phyloP scores from a whole-genome alignment of 1,140 invertebrate genomes.

The Nylanderia fulva region DNA sequence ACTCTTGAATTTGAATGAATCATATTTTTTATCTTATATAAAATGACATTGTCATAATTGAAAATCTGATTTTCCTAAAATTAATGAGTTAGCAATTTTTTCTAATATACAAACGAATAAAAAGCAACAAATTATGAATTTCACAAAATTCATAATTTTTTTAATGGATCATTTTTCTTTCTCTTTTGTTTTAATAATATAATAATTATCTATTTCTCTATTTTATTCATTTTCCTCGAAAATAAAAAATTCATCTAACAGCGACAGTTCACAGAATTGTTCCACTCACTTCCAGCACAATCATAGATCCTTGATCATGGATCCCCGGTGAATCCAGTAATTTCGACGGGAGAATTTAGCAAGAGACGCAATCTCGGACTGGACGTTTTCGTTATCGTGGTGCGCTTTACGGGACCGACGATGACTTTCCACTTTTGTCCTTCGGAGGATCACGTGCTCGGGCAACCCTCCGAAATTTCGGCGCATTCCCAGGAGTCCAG shows the following conservation, averaged over 20 bases:
- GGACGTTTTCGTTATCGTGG: background rate
- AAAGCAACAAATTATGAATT: background rate
- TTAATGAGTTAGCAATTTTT: background rate
- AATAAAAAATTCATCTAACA: conserved; percentile 13
- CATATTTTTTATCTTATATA: background rate
- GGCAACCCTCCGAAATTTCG: background rate
- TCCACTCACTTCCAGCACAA: background rate
- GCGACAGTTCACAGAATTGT: background rate
- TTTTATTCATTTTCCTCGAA: background rate
- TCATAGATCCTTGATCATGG: background rate
- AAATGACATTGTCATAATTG: background rate
- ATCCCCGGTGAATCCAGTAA: background rate
- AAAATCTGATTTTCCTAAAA: background rate
- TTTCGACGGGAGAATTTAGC: background rate
- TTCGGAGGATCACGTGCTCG: background rate
- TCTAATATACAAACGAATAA: background rate
- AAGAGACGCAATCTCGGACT: background rate
- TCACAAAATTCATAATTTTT: background rate
- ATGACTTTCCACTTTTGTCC: conserved; percentile 31
- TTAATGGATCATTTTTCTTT: background rate
- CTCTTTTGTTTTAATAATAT: too few species aligned
- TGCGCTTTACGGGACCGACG: background rate
- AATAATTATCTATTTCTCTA: background rate
- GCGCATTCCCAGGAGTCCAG: background rate
- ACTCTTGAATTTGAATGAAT: background rate